Conservation (phyloP, 2,888 invertebrate genomes). For the Theristus sp. region DNA sequence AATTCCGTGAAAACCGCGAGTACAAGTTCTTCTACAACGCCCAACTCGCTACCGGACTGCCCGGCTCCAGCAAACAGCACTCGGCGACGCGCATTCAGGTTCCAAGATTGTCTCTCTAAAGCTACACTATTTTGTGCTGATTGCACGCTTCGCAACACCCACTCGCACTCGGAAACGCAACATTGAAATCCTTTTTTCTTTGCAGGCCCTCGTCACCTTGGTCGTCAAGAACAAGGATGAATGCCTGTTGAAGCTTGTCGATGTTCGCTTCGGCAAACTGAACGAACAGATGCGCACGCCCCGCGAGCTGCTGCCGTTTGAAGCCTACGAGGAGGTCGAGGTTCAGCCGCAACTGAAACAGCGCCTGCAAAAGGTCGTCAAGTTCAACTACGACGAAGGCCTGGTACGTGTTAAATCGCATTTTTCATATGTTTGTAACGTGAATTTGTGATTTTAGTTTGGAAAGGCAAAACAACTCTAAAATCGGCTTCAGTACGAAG, state of each 20-base stretch:
- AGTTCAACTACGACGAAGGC: constrained; percentile 17
- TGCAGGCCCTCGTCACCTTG: background rate
- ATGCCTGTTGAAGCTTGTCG: background rate
- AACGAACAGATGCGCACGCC: constrained; percentile 5
- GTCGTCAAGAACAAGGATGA: background rate
- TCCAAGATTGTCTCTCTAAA: no score
- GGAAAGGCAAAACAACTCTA: no score
- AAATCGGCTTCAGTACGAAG: no score
- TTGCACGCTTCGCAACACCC: no score
- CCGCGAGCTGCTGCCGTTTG: constrained; percentile 5
- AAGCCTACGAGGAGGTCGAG: constrained; percentile 12
- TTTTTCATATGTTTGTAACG: no score
- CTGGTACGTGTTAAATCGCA: no score
- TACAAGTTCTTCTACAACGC: constrained; percentile 10
- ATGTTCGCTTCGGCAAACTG: constrained; percentile 8
- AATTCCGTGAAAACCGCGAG: constrained; percentile 6
- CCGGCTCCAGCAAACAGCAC: constrained; percentile 14
- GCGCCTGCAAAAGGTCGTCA: constrained; percentile 15
- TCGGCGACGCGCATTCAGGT: constrained; percentile 16
- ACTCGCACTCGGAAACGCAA: no score
- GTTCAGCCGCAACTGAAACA: constrained; percentile 12
- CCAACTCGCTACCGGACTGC: constrained; percentile 17
- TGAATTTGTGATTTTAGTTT: background rate
- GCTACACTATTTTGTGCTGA: no score
- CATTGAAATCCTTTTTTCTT: background rate